A percentile compares a stretch with the other conserved stretches of the same genome.
Conservation (phyloP, 92 coral and sea anemone species). For the Desmophyllum pertusum region DNA sequence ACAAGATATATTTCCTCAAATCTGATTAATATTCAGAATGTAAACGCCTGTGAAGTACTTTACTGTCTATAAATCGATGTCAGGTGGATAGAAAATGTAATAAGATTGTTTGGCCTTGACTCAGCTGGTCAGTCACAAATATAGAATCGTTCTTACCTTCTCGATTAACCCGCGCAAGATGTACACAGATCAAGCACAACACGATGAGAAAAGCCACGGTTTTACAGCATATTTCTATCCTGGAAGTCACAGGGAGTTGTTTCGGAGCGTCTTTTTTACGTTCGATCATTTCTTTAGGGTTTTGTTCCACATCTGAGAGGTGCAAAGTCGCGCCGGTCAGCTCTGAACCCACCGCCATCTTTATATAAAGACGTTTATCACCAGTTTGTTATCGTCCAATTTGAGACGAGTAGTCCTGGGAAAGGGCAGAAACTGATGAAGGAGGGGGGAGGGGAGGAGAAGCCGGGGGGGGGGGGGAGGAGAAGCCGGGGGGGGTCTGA, state of each 20-base stretch:
- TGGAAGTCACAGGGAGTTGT: slow-evolving; percentile 41
- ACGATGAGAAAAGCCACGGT: slow-evolving; percentile 73
- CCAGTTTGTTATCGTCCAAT: background rate
- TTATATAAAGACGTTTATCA: background rate
- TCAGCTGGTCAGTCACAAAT: background rate
- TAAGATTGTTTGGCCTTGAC: background rate
- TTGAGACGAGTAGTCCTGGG: background rate
- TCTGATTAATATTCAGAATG: background rate
- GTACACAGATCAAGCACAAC: slow-evolving; percentile 58
- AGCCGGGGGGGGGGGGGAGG: no score
- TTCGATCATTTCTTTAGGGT: slow-evolving; percentile 23
- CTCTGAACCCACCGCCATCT: slow-evolving; percentile 53
- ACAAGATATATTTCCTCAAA: background rate
- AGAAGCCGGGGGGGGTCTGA: no score
- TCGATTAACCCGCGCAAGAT: slow-evolving; percentile 75
- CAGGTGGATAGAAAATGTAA: background rate
- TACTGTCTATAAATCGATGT: background rate
- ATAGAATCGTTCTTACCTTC: slow-evolving; percentile 72
- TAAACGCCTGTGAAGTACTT: background rate
- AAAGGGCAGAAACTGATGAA: no score
- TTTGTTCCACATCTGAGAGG: slow-evolving; percentile 36
- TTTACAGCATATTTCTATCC: slow-evolving; percentile 80
- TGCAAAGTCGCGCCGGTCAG: background rate
- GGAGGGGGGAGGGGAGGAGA: no score
- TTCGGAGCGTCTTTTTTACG: slow-evolving; percentile 17